phyloP scores from a whole-genome alignment of 2,113 vertebrate genomes.

The Actenoides lindsayi region DNA sequence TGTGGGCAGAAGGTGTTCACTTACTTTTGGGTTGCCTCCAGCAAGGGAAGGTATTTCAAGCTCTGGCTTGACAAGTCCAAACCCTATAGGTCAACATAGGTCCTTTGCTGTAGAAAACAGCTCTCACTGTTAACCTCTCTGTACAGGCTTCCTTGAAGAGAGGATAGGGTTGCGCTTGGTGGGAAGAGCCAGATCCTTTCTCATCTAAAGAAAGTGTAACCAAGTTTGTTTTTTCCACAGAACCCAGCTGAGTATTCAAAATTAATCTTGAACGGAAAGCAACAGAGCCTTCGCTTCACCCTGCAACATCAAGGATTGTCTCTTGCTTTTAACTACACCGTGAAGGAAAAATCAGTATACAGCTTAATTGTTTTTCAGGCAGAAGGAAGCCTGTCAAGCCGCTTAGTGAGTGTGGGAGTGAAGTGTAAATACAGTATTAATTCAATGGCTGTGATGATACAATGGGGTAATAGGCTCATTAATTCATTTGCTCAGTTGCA shows the following conservation, averaged over 20 bases:
- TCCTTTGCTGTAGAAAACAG: neutral
- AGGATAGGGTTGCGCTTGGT: neutral
- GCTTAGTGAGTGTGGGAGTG: constrained; percentile 79
- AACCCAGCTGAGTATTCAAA: constrained; percentile 81
- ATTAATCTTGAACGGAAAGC: constrained; percentile 69
- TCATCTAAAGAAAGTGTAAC: constrained; percentile 10
- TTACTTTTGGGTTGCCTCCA: neutral
- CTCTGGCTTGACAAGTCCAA: neutral
- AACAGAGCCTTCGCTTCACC: constrained; percentile 60
- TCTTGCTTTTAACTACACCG: constrained; percentile 38
- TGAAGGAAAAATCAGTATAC: constrained; percentile 78
- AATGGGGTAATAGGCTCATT: constrained; percentile 57
- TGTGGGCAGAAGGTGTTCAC: too few relatives aligned
- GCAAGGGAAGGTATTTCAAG: neutral
- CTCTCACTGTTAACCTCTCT: neutral
- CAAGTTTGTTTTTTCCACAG: constrained; percentile 70
- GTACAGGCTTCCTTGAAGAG: neutral
- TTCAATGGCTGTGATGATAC: constrained; percentile 52
- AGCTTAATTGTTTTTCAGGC: constrained; percentile 79
- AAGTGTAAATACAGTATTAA: constrained; percentile 64
- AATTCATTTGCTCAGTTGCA: constrained; percentile 47
- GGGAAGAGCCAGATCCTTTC: neutral
- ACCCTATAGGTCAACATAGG: neutral
- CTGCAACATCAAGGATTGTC: constrained; percentile 53
- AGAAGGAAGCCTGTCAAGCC: constrained; percentile 66